Percentiles rank a stretch among this genome's conserved stretches.
phyloP scores from a whole-genome alignment of 1,140 invertebrate species.

The Heterodera schachtii region DNA sequence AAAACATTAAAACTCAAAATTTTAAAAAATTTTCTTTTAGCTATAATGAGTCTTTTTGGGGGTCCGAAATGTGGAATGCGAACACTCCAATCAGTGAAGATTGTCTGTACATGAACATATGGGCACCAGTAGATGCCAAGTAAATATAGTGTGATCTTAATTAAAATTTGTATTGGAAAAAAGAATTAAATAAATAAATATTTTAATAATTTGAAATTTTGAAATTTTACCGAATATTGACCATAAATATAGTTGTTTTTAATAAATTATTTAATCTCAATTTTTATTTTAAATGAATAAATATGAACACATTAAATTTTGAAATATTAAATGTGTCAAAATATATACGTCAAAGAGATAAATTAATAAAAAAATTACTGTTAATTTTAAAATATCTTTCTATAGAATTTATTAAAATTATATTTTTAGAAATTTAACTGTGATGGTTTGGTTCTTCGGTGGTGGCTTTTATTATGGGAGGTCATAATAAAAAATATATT shows the following conservation, averaged over 20 bases:
- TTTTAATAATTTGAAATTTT: too few relatives aligned
- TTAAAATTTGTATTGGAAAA: not conserved
- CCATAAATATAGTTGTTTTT: too few relatives aligned
- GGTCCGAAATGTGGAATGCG: constrained; percentile 67
- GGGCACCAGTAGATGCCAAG: constrained; percentile 56
- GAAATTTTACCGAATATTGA: too few relatives aligned
- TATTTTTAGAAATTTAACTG: constrained; percentile 61
- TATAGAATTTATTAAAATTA: not conserved
- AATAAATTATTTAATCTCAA: too few relatives aligned
- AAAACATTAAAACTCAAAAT: not conserved
- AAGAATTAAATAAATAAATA: not conserved
- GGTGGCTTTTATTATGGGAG: constrained; percentile 62
- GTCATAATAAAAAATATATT: constrained; percentile 9
- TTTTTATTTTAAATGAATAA: too few relatives aligned
- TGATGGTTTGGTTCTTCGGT: constrained; percentile 65
- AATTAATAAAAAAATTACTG: too few relatives aligned
- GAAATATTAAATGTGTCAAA: too few relatives aligned
- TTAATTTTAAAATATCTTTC: too few relatives aligned
- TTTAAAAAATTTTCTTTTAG: constrained; percentile 22
- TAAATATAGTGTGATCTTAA: not conserved
- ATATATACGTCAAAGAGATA: too few relatives aligned
- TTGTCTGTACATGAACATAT: constrained; percentile 65
- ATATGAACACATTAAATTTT: too few relatives aligned
- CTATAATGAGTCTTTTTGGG: constrained; percentile 65
- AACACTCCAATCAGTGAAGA: constrained; percentile 62